phyloP scores from a whole-genome alignment of 2,113 vertebrate species.

The Hiodon alosoides region DNA sequence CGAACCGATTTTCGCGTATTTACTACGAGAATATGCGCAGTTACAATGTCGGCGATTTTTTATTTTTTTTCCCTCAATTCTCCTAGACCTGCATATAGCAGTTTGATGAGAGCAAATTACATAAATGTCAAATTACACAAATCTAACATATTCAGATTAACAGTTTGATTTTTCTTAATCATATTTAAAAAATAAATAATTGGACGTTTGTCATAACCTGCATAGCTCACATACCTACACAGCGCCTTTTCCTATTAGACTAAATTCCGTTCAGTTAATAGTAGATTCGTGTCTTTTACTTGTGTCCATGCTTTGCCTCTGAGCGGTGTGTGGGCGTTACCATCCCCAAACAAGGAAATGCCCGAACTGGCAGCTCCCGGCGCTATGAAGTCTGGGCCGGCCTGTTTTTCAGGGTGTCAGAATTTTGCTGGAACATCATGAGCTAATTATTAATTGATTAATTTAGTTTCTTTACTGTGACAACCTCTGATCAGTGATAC shows the following conservation, averaged over 20 bases:
- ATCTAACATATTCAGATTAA: too few relatives aligned
- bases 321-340: neutral
- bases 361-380: neutral
- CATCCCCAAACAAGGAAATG: neutral
- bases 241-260: neutral
- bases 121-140: too few relatives aligned
- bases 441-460: neutral
- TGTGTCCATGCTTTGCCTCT: neutral
- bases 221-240: conserved; percentile 3
- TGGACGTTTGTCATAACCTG: conserved; percentile 4
- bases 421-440: neutral
- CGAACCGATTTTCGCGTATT: too few relatives aligned
- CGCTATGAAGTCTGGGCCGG: neutral
- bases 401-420: neutral
- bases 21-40: too few relatives aligned
- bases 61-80: too few relatives aligned
- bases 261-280: conserved; percentile 15
- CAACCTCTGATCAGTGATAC: neutral
- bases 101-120: too few relatives aligned
- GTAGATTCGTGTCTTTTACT: conserved; percentile 4
- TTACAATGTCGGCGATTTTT: too few relatives aligned
- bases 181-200: neutral
- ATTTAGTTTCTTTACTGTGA: neutral
- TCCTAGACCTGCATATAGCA: too few relatives aligned
- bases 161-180: neutral